Conservation (phyloP, 2,113 vertebrate genomes). For the Tenrec ecaudatus region DNA sequence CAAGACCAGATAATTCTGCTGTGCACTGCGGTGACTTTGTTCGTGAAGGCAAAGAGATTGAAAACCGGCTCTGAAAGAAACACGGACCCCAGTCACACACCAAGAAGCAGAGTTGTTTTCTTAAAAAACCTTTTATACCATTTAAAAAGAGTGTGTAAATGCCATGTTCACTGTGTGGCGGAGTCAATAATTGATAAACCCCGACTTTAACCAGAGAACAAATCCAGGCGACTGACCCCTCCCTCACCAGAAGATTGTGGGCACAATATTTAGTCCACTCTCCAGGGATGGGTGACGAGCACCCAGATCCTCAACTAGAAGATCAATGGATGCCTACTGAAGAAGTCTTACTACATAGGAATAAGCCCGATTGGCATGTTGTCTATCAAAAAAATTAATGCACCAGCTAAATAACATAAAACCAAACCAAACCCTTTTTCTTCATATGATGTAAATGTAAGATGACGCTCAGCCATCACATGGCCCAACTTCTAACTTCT, state of each 20-base stretch:
- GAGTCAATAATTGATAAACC: background rate
- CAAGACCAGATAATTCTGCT: constrained; percentile 98
- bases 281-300: constrained; percentile 1
- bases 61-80: constrained; percentile 90
- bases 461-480: constrained; percentile 14
- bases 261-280: background rate
- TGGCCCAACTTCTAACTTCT: constrained; percentile 3
- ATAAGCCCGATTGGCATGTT: background rate
- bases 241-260: background rate
- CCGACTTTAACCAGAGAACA: background rate
- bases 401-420: background rate
- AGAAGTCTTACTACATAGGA: constrained; percentile 2
- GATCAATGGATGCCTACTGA: background rate
- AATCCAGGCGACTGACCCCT: background rate
- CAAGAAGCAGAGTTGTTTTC: background rate
- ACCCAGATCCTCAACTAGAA: background rate
- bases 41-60: constrained; percentile 90
- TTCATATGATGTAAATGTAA: constrained; percentile 22
- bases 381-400: constrained; percentile 15
- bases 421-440: background rate
- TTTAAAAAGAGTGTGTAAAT: background rate
- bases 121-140: background rate
- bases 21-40: constrained; percentile 93
- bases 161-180: background rate
- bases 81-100: background rate